Conservation (phyloP, 2,888 invertebrate genomes). For the Tanytarsus gracilentus region DNA sequence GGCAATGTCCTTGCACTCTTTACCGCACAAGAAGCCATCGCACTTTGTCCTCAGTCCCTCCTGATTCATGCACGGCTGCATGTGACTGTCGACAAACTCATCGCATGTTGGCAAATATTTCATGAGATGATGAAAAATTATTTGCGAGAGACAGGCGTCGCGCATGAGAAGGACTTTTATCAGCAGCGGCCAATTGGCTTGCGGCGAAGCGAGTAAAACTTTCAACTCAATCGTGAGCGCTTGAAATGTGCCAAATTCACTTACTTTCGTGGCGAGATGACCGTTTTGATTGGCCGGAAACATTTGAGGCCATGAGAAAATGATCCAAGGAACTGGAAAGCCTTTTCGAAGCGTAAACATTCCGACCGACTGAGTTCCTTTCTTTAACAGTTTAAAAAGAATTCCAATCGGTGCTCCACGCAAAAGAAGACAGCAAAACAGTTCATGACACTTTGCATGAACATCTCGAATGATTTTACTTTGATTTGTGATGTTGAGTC, state of each 20-base stretch:
- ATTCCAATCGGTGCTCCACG: slow-evolving; percentile 67
- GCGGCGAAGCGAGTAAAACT: slow-evolving; percentile 65
- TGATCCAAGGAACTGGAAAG: slow-evolving; percentile 59
- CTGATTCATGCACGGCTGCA: slow-evolving; percentile 44
- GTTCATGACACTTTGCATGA: slow-evolving; percentile 72
- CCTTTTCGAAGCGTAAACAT: slow-evolving; percentile 48
- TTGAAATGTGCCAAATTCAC: slow-evolving; percentile 50
- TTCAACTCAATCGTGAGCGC: slow-evolving; percentile 61
- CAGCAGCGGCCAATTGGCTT: slow-evolving; percentile 65
- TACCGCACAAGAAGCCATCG: slow-evolving; percentile 61
- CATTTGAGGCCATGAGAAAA: slow-evolving; percentile 56
- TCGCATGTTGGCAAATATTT: slow-evolving; percentile 45
- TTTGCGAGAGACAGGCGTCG: slow-evolving; percentile 53
- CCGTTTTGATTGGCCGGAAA: slow-evolving; percentile 45
- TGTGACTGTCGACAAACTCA: slow-evolving; percentile 40
- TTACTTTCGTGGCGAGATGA: slow-evolving; percentile 41
- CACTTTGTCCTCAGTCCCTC: slow-evolving; percentile 45
- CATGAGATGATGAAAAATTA: slow-evolving; percentile 49
- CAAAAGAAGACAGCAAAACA: slow-evolving; percentile 63
- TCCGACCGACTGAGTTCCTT: slow-evolving; percentile 49
- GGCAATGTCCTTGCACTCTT: slow-evolving; percentile 48
- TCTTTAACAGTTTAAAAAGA: slow-evolving; percentile 58
- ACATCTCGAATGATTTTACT: slow-evolving; percentile 68
- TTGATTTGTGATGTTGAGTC: slow-evolving; percentile 48
- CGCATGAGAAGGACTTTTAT: slow-evolving; percentile 67